Evolutionary conservation across 2,797 vertebrate species (phyloP).

Genomic region (Xenentodon cancila): DNA sequence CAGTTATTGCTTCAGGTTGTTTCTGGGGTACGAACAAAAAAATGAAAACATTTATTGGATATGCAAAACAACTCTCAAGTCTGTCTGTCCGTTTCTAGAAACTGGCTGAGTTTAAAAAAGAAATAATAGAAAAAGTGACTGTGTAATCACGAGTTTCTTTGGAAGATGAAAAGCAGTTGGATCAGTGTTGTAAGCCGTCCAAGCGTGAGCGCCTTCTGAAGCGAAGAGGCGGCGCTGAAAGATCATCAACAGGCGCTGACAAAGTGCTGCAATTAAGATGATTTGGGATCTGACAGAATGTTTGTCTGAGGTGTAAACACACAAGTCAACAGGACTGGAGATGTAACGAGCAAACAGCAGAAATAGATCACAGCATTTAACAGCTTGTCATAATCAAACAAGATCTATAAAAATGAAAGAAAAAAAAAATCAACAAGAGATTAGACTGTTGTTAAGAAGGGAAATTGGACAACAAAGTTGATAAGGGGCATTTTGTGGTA

Average conservation of each 20-base stretch:
- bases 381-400: slow-evolving; percentile 68
- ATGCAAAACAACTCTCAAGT: slow-evolving; percentile 8
- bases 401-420: slow-evolving; percentile 55
- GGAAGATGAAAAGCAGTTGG: slow-evolving; percentile 41
- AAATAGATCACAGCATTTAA: slow-evolving; percentile 62
- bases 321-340: slow-evolving; percentile 57
- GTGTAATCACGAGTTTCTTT: slow-evolving; percentile 35
- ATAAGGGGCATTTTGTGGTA: neutral
- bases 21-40: too few species aligned
- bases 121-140: slow-evolving; percentile 1
- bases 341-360: slow-evolving; percentile 20
- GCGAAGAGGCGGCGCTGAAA: slow-evolving; percentile 28
- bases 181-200: slow-evolving; percentile 35
- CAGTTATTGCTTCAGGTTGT: too few species aligned
- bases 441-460: slow-evolving; percentile 11
- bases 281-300: slow-evolving; percentile 67
- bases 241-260: slow-evolving; percentile 63
- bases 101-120: slow-evolving; percentile 11
- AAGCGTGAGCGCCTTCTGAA: neutral
- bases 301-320: slow-evolving; percentile 79
- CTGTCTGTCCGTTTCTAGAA: neutral
- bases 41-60: slow-evolving; percentile 19
- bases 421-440: slow-evolving; percentile 44
- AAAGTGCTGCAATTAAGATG: slow-evolving; percentile 73
- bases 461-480: slow-evolving; percentile 37